Base-by-base conservation (phyloP, 2,888 invertebrate genomes). In the Oxycera nigricornis region DNA sequence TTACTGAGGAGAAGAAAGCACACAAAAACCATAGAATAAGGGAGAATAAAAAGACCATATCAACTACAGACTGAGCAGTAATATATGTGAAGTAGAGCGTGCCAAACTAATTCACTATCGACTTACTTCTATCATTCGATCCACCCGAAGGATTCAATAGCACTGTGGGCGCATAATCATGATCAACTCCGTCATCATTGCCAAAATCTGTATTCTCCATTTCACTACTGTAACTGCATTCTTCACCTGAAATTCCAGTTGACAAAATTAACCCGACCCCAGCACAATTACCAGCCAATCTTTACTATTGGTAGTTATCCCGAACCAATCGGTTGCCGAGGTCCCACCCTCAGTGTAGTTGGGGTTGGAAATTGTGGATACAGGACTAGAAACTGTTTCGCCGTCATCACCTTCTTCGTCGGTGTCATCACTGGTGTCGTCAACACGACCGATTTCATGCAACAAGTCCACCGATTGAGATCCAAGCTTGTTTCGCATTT, bases 231-330 rank as follows among this genome's bases (percentile, higher is more conserved):
- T 94, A 94, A 82, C 94, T 94, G 83, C 93, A 93, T 80, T 93
- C 93, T 81, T 94, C 92, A 81, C 88, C 88, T 88, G 73, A 52
- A 74, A 76, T n/a, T 28, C 11, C n/a, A 22, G 11, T 28, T 24
- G n/a, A 73, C 11, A 14, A 39, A 7, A 24, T 17, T 28, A 30
- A 30, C 17, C 9, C 55, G 22, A 11, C 11, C 11, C 11, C 35
- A 7, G 11, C 35, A 35, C 11, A n/a, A 35, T 35, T 35, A 11
- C 35, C 7, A 7, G 35, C 11, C 50, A 17, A 7, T 11, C 4
- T 85, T 87, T 88, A 88, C 94, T 94, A 85, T 95, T 95, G 80
- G 95, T 94, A 57, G 95, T 95, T 77, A 94, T 91, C 75, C 94
- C 95, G 86, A 93, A 90, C 93, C 94, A 95, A 85, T 95, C 95